These are phyloP conservation scores for Leistus spinibarbis DNA, from an alignment of 2,888 invertebrate species.

Conservation along the genomic window DNA sequence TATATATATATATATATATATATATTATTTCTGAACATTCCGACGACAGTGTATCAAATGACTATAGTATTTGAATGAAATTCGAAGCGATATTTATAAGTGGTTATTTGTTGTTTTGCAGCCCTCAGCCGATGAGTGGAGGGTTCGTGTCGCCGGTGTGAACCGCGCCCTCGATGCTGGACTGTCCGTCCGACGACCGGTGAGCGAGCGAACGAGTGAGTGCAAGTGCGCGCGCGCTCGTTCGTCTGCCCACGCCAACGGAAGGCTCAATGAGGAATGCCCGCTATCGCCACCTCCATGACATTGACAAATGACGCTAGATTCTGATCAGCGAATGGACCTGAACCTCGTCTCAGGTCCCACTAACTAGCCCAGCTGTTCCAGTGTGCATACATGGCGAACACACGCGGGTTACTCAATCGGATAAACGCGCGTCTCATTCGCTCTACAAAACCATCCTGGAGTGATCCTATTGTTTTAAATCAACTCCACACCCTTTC, in stretches of 20 bases:
- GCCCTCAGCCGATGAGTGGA: conserved; percentile 74
- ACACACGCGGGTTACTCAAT: conserved; percentile 49
- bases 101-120: conserved; percentile 61
- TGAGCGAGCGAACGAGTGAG: neutral
- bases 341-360: conserved; percentile 27
- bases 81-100: neutral
- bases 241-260: conserved; percentile 46
- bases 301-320: conserved; percentile 81
- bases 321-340: conserved; percentile 74
- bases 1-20: too few species aligned
- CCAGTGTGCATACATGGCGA: conserved; percentile 42
- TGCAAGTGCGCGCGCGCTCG: conserved; percentile 32
- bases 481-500: conserved; percentile 50
- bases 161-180: conserved; percentile 57
- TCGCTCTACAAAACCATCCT: conserved; percentile 41
- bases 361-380: conserved; percentile 17
- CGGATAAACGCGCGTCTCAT: conserved; percentile 50
- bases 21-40: too few species aligned
- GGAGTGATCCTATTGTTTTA: conserved; percentile 53
- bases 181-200: conserved; percentile 45
- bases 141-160: conserved; percentile 79
- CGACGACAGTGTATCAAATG: too few species aligned
- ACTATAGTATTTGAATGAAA: too few species aligned
- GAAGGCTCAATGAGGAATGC: conserved; percentile 56
- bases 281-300: conserved; percentile 61